phyloP scores from a whole-genome alignment of 92 coral and sea anemone species.

The Palythoa heliodiscus region DNA sequence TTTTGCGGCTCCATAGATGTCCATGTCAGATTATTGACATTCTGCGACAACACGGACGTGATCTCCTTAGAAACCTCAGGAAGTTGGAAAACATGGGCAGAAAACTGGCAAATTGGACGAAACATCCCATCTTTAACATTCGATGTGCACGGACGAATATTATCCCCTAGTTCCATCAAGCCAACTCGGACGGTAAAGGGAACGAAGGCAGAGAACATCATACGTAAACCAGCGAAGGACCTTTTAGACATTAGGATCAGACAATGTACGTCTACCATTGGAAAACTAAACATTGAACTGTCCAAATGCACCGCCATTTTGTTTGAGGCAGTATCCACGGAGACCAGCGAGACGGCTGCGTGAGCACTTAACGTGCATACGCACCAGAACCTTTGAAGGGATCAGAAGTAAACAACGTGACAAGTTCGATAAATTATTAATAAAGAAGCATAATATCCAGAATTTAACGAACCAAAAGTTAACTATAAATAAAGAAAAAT shows the following conservation, averaged over 20 bases:
- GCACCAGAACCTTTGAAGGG: background rate
- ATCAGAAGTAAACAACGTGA: slow-evolving; percentile 5
- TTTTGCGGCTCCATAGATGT: no score
- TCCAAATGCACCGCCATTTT: background rate
- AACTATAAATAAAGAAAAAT: background rate
- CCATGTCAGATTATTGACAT: no score
- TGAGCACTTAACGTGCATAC: background rate
- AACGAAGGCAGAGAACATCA: slow-evolving; percentile 10
- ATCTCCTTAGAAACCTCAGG: background rate
- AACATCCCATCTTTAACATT: slow-evolving; percentile 6
- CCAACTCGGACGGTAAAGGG: background rate
- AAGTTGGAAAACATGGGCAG: background rate
- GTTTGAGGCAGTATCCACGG: background rate
- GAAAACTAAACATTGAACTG: slow-evolving; percentile 1
- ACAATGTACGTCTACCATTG: background rate
- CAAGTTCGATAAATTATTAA: background rate
- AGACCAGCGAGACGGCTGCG: background rate
- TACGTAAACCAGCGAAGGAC: slow-evolving; percentile 1
- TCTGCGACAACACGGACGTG: background rate
- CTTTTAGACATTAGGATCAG: slow-evolving; percentile 5
- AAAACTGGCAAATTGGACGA: slow-evolving; percentile 10
- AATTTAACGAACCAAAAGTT: slow-evolving; percentile 8
- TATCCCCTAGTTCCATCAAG: background rate
- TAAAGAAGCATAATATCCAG: background rate
- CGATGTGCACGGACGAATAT: slow-evolving; percentile 1